phyloP scores from a whole-genome alignment of 2,888 invertebrate species.

The Aspidiotus destructor region DNA sequence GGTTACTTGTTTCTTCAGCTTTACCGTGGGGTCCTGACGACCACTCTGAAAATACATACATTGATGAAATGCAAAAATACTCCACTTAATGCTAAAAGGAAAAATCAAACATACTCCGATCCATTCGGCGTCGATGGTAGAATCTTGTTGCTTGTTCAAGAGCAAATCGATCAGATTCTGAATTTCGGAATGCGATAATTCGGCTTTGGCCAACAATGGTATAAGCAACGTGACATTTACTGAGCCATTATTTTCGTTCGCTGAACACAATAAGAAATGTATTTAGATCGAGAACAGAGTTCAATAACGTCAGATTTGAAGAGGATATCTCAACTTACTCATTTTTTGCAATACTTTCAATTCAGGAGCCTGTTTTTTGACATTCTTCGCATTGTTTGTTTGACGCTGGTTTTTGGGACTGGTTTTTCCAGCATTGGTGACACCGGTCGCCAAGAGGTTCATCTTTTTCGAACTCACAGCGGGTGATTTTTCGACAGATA shows the following conservation, averaged over 20 bases:
- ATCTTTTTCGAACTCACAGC: background rate
- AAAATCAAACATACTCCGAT: conserved; percentile 48
- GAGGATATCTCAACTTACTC: conserved; percentile 5
- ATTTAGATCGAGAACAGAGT: background rate
- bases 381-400: background rate
- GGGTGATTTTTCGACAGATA: background rate
- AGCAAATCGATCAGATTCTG: conserved; percentile 81
- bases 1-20: conserved; percentile 75
- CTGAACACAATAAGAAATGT: background rate
- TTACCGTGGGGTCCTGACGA: conserved; percentile 72
- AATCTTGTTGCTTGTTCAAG: conserved; percentile 68
- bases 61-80: background rate
- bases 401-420: conserved; percentile 8
- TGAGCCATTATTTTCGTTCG: conserved; percentile 18
- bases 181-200: conserved; percentile 75
- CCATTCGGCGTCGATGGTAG: conserved; percentile 68
- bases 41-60: conserved; percentile 46
- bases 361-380: conserved; percentile 24
- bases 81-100: background rate
- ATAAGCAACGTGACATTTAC: conserved; percentile 60
- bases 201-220: conserved; percentile 66
- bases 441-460: background rate
- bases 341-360: conserved; percentile 20
- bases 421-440: conserved; percentile 16
- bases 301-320: background rate